Evolutionary conservation across 2,797 vertebrate genomes (phyloP).

Genomic region (Psittacula derbiana): DNA sequence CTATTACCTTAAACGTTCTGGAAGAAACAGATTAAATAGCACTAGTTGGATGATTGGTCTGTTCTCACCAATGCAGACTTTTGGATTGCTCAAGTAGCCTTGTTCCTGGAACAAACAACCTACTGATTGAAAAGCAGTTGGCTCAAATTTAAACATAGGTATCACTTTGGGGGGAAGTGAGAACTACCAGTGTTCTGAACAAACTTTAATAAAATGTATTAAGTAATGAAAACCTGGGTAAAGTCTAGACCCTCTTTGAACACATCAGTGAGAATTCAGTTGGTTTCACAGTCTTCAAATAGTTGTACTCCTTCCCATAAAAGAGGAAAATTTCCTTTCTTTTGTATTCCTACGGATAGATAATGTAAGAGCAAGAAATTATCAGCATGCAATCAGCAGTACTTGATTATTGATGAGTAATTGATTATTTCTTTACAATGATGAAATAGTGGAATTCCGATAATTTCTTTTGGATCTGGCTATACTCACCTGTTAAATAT

Average conservation of each 20-base stretch:
- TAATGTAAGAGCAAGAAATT: background rate
- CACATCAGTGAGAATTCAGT: background rate
- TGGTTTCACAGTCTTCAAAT: background rate
- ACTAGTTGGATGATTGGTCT: background rate
- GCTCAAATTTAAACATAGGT: background rate
- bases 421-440: background rate
- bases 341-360: background rate
- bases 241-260: background rate
- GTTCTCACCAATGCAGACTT: background rate
- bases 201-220: background rate
- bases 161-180: background rate
- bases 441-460: background rate
- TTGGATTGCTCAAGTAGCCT: background rate
- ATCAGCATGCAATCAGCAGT: background rate
- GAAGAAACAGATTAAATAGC: background rate
- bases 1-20: background rate
- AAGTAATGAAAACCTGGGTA: background rate
- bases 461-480: background rate
- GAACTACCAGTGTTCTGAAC: background rate
- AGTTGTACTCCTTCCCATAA: background rate
- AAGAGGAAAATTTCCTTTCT: background rate
- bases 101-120: background rate
- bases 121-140: background rate
- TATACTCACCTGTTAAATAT: background rate
- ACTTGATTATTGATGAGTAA: background rate